Evolutionary conservation across 2,888 invertebrate genomes (phyloP), one percentile per base, ranked within the genome.

Genomic region (Meiosimyza platycephala): DNA sequence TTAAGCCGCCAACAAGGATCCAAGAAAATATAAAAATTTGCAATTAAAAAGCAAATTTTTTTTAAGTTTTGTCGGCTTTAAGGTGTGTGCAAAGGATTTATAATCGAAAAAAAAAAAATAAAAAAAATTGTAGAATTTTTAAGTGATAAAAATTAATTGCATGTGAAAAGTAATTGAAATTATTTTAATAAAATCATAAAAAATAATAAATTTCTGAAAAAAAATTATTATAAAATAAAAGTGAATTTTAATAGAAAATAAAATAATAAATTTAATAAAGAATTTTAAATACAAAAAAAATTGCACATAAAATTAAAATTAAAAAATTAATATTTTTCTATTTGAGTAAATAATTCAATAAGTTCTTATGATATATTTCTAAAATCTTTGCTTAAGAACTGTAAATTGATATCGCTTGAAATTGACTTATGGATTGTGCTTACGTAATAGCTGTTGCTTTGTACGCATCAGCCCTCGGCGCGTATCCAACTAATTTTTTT

Each of bases 1-100:
- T 84, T 80, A 80, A 79, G 84, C 79, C 82, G 84, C 82, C 85
- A 82, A 80, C 86, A 82, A 80, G 78, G 84, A 84, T 81, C 81
- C 85, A 78, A 77, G 78, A 79, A 80, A 80, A 81, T 79, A 73
- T 22, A 28, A 69, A 47, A 55, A 67, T 67, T 72, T 67, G 66
- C 67, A 18, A 9, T 40, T 40, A 2, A 40, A 40, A 72, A 67
- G 48, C 66, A 66, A 50, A 73, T 71, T 75, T 78, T 76, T 80
- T 80, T 40, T 80, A 78, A 79, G 77, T 79, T 77, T 67, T 22
- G 60, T 60, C 60, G 67, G 67, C 59, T 75, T 50, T 57, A 71
- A 73, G 72, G 67, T 76, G 72, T 71, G 66, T 67, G 28, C 28
- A 64, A 63, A 55, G 57, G 28, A 60, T 16, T n/a, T 13, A 62